A percentile compares a stretch with the other conserved stretches of the same genome.
Conservation (phyloP, 2,888 invertebrate genomes). For the Andrena minutula region DNA sequence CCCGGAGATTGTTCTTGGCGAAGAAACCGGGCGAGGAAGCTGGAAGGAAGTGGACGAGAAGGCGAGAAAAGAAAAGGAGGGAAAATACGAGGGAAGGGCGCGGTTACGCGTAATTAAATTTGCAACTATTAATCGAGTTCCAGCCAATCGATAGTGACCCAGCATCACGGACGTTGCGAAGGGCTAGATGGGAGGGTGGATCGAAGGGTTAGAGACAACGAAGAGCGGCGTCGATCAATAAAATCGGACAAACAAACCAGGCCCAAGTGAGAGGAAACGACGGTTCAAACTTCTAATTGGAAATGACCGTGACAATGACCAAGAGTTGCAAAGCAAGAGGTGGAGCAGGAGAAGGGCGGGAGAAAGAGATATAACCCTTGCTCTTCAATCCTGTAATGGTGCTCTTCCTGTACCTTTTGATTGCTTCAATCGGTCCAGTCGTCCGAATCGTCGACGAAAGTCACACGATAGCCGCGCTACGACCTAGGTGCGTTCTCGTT, state of each 20-base stretch:
- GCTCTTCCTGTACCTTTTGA: slow-evolving; percentile 67
- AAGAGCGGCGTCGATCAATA: slow-evolving; percentile 58
- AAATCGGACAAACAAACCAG: slow-evolving; percentile 65
- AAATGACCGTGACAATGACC: slow-evolving; percentile 73
- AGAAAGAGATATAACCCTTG: slow-evolving; percentile 39
- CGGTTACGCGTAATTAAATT: slow-evolving; percentile 76
- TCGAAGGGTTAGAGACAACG: slow-evolving; percentile 27
- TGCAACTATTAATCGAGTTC: slow-evolving; percentile 76
- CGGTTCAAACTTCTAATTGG: slow-evolving; percentile 71
- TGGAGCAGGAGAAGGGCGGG: neutral
- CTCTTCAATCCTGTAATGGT: slow-evolving; percentile 64
- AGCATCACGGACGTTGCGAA: slow-evolving; percentile 32
- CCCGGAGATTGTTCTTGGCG: slow-evolving; percentile 26
- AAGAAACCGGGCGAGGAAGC: slow-evolving; percentile 9
- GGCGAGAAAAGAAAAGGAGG: neutral
- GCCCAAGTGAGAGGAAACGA: slow-evolving; percentile 64
- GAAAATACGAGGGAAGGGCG: slow-evolving; percentile 34
- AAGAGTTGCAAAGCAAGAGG: slow-evolving; percentile 36
- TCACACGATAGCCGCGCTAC: slow-evolving; percentile 39
- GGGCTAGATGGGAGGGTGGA: slow-evolving; percentile 24
- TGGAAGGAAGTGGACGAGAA: neutral
- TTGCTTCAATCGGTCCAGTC: slow-evolving; percentile 56
- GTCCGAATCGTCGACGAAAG: slow-evolving; percentile 47
- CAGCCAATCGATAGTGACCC: slow-evolving; percentile 70
- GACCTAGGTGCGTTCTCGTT: slow-evolving; percentile 18